A percentile compares a stretch with the other conserved stretches of the same genome.
These are phyloP conservation scores for Coenonympha arcania DNA, from an alignment of 2,888 invertebrate genomes.

Conservation along the genomic window DNA sequence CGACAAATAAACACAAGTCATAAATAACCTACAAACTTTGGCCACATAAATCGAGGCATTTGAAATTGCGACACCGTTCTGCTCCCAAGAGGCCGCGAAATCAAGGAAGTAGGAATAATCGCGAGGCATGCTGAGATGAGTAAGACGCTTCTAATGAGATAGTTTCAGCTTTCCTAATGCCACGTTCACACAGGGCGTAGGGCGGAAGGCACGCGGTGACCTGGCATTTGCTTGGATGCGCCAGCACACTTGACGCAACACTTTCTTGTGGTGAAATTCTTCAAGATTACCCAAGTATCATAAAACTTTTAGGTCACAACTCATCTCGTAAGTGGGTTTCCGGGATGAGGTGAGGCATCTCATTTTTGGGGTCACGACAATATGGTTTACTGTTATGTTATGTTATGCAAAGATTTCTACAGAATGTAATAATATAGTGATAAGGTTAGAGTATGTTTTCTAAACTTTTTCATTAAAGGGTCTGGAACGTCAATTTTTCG, in stretches of 20 bases:
- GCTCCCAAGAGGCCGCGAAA: neutral
- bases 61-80: neutral
- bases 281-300: conserved; percentile 27
- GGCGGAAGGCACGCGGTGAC: conserved; percentile 43
- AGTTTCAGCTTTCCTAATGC: conserved; percentile 35
- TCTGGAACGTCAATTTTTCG: too few relatives aligned
- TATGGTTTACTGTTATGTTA: neutral
- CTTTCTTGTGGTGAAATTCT: conserved; percentile 30
- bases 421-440: neutral
- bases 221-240: conserved; percentile 46
- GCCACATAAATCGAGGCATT: neutral
- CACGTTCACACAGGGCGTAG: conserved; percentile 46
- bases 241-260: conserved; percentile 39
- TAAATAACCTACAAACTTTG: neutral
- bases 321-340: conserved; percentile 20
- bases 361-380: conserved; percentile 10
- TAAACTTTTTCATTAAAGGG: too few relatives aligned
- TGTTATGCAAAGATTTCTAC: neutral
- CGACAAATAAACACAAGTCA: neutral
- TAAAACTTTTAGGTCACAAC: conserved; percentile 22
- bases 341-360: conserved; percentile 18
- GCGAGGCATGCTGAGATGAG: conserved; percentile 5
- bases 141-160: conserved; percentile 17
- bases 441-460: neutral
- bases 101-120: conserved; percentile 5